Base-by-base conservation (phyloP, 2,113 vertebrate genomes). In the Lampris megalopsis region DNA sequence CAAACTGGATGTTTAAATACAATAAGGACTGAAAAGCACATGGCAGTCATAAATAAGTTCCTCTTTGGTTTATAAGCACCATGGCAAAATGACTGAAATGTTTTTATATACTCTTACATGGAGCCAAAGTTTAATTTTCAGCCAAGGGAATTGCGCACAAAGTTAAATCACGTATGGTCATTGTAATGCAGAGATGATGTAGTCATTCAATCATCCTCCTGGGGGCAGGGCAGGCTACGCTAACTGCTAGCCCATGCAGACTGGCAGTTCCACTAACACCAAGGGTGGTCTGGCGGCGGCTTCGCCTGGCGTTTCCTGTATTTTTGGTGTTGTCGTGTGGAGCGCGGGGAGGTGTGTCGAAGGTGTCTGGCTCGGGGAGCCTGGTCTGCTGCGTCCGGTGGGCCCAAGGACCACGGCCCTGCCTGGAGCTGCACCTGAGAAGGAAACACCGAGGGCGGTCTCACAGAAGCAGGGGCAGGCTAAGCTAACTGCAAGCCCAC, bases 21-120 rank as follows among this genome's bases (percentile, higher is more conserved):
- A 79, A 70, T 86, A 82, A 84, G 74, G 62, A 75, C 74, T 78
- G 76, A 82, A 81, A 84, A 68, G 63, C 68, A 84, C 45, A 43
- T 9, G 24, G 38, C 5, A 9, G 68, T 63, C 78, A 83, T 86
- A 75, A 86, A 77, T 77, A 79, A 71, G 57, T 1, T 38, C 68
- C 63, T 40, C 10, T 47, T 65, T 49, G 72, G 60, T 67, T 48
- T 68, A 64, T 35, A 80, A 73, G 63, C 53, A 63, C 61, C 61
- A 42, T 56, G 77, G 36, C 54, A 52, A 75, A 67, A 56, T 49
- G 13, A 3, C 4, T 42, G 11, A 83, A 71, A 56, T 63, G 6
- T 74, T 37, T 66, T 73, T 71, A 71, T 68, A 58, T 79, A 53
- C 73, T 77, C 71, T 71, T 70, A 48, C 1, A 53, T 65, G 67